Conservation (phyloP, 2,113 vertebrate genomes). For the Climacteris rufus region DNA sequence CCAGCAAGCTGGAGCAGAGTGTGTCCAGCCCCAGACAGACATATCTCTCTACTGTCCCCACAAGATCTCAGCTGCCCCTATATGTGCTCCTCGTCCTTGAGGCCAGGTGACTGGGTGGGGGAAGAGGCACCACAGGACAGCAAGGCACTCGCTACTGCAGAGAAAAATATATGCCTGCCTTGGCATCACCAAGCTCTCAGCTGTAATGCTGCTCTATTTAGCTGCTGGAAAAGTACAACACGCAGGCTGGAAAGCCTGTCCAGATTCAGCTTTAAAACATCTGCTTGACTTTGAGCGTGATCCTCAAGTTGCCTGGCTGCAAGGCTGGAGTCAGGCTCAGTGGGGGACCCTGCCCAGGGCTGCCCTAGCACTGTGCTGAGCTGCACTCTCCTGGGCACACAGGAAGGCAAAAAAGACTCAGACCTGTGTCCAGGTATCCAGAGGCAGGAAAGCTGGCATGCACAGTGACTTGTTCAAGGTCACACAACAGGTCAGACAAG, state of each 20-base stretch:
- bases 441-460: neutral
- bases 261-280: neutral
- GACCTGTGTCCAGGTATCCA: neutral
- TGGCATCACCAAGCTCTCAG: neutral
- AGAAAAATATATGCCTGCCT: neutral
- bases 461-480: neutral
- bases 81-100: neutral
- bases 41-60: neutral
- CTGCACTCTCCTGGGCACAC: neutral
- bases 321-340: neutral
- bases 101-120: neutral
- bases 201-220: neutral
- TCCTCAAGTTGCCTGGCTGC: neutral
- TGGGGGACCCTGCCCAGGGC: neutral
- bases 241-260: neutral
- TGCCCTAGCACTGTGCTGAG: neutral
- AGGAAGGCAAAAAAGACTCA: neutral
- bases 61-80: neutral
- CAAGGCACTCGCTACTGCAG: neutral
- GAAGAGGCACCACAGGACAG: neutral
- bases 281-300: neutral
- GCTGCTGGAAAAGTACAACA: neutral
- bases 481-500: neutral
- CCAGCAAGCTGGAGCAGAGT: neutral
- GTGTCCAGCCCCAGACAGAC: neutral